phyloP scores from a whole-genome alignment of 1,140 invertebrate genomes.

The Alviniconcha marisindica region DNA sequence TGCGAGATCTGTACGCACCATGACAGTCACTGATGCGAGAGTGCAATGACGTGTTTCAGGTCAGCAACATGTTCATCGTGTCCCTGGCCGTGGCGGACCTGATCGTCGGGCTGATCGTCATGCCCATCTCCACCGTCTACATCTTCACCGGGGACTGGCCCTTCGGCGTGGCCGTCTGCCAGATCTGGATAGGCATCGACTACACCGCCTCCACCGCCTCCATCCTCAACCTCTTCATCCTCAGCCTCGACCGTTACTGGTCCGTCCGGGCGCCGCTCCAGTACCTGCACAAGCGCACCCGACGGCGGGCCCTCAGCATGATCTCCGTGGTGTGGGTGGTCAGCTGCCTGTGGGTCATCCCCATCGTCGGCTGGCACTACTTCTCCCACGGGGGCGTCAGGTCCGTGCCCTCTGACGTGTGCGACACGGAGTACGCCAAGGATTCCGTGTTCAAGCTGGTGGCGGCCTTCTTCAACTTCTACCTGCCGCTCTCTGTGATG shows the following conservation, averaged over 20 bases:
- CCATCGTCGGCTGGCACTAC: conserved; percentile 79
- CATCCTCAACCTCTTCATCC: conserved; percentile 81
- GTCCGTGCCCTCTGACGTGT: conserved; percentile 72
- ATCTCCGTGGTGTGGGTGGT: conserved; percentile 79
- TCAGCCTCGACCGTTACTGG: conserved; percentile 76
- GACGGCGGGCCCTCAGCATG: conserved; percentile 77
- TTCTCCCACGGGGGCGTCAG: conserved; percentile 70
- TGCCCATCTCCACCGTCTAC: conserved; percentile 82
- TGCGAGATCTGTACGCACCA: not conserved
- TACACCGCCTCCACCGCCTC: conserved; percentile 83
- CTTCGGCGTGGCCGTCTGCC: conserved; percentile 79
- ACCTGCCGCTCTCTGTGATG: conserved; percentile 79
- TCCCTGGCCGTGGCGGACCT: conserved; percentile 82
- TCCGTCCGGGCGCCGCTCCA: conserved; percentile 81
- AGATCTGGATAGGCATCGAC: conserved; percentile 77
- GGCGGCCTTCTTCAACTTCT: conserved; percentile 80
- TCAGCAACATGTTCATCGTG: conserved; percentile 83
- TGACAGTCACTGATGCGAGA: not conserved
- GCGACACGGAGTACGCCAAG: conserved; percentile 80
- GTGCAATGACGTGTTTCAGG: conserved; percentile 78
- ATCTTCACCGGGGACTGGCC: conserved; percentile 80
- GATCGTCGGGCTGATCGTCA: conserved; percentile 81
- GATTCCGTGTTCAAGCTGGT: conserved; percentile 78
- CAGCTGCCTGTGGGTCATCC: conserved; percentile 78
- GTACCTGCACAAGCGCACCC: conserved; percentile 81